Percentiles rank a stretch among this genome's conserved stretches.
Conservation (phyloP, 2,888 invertebrate genomes). For the Ctena decussata region DNA sequence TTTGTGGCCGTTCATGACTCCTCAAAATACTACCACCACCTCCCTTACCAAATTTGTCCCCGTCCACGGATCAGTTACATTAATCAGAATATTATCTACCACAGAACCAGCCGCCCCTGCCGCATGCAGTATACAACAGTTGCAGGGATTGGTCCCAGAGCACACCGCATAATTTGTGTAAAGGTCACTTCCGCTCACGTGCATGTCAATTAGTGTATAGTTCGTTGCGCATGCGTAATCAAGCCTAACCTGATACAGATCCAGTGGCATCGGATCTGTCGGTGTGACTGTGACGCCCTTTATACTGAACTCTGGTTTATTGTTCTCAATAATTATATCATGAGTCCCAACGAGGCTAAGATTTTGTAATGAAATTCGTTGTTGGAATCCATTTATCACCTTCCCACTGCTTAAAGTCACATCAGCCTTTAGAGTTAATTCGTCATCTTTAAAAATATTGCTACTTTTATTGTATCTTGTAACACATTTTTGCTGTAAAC, state of each 20-base stretch:
- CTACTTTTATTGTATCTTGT: slow-evolving; percentile 2
- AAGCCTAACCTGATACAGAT: slow-evolving; percentile 54
- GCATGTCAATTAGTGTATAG: slow-evolving; percentile 50
- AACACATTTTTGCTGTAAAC: neutral
- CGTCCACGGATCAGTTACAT: slow-evolving; percentile 38
- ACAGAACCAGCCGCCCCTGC: slow-evolving; percentile 59
- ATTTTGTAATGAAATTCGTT: slow-evolving; percentile 4
- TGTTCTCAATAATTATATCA: slow-evolving; percentile 33
- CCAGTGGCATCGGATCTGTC: slow-evolving; percentile 50
- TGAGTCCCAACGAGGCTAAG: neutral
- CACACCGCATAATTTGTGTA: slow-evolving; percentile 56
- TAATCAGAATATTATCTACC: slow-evolving; percentile 49
- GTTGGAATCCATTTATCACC: neutral
- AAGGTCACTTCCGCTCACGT: slow-evolving; percentile 54
- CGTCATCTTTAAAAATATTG: slow-evolving; percentile 34
- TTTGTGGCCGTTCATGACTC: neutral
- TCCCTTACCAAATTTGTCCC: slow-evolving; percentile 26
- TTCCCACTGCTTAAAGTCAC: slow-evolving; percentile 15
- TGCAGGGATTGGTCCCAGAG: slow-evolving; percentile 37
- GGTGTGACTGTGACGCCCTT: slow-evolving; percentile 44
- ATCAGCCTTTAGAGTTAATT: slow-evolving; percentile 11
- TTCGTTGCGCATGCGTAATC: slow-evolving; percentile 60
- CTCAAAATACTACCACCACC: slow-evolving; percentile 50
- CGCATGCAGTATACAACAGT: slow-evolving; percentile 55
- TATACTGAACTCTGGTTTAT: slow-evolving; percentile 47